phyloP scores from a whole-genome alignment of 2,888 invertebrate genomes.

The Esperia sulphurella region DNA sequence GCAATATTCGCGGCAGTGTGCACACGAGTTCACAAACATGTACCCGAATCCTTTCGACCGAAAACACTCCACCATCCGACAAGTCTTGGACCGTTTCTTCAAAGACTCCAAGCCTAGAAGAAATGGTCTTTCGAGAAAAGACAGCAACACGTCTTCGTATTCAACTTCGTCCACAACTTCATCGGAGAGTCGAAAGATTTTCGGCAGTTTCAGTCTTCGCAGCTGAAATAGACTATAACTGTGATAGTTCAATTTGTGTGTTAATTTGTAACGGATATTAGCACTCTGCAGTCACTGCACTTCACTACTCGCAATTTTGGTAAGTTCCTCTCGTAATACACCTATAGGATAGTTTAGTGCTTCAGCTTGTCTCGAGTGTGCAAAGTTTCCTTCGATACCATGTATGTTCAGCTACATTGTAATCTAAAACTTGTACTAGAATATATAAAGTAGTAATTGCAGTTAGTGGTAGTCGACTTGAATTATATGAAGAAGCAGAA shows the following conservation, averaged over 20 bases:
- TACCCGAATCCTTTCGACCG: slow-evolving; percentile 85
- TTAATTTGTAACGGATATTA: slow-evolving; percentile 23
- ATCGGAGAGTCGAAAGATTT: slow-evolving; percentile 24
- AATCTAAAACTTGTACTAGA: no score
- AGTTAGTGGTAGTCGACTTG: neutral
- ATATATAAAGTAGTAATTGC: no score
- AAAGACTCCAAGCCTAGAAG: slow-evolving; percentile 46
- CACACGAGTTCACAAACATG: slow-evolving; percentile 61
- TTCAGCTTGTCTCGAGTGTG: no score
- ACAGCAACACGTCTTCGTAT: slow-evolving; percentile 42
- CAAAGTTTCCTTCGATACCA: no score
- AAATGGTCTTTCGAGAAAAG: slow-evolving; percentile 48
- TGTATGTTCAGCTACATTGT: no score
- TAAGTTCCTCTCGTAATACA: slow-evolving; percentile 14
- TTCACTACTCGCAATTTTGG: slow-evolving; percentile 28
- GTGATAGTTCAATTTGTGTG: slow-evolving; percentile 20
- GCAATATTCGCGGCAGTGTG: slow-evolving; percentile 28
- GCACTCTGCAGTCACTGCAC: slow-evolving; percentile 31
- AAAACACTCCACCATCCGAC: slow-evolving; percentile 84
- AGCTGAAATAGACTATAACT: slow-evolving; percentile 22
- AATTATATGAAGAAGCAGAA: no score
- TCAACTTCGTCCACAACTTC: slow-evolving; percentile 24
- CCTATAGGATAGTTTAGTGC: no score
- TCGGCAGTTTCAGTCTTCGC: slow-evolving; percentile 24
- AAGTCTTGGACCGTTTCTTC: slow-evolving; percentile 81